phyloP scores from a whole-genome alignment of 2,797 vertebrate genomes.

The Buphagus erythrorhynchus region DNA sequence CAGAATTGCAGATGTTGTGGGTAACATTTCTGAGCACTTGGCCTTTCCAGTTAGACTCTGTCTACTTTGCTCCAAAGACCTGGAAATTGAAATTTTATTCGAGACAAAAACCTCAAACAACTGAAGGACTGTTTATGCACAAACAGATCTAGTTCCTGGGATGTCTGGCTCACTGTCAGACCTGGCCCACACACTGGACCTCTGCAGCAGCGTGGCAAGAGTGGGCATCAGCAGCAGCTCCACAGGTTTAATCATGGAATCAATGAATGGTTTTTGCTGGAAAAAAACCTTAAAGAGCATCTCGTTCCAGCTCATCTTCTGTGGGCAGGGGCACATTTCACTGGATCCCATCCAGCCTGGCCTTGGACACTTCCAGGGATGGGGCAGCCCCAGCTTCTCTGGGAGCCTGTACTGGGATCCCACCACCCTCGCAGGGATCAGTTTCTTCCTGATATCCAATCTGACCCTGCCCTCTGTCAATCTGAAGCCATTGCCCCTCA shows the following conservation, averaged over 20 bases:
- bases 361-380: background rate
- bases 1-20: background rate
- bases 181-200: rapidly evolving
- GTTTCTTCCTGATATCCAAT: background rate
- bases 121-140: background rate
- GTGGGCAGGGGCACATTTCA: background rate
- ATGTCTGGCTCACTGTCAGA: background rate
- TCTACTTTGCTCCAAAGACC: background rate
- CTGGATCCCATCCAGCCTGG: background rate
- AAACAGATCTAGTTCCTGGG: background rate
- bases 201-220: background rate
- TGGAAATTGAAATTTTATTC: background rate
- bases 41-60: background rate
- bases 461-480: background rate
- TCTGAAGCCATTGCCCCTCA: background rate
- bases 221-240: background rate
- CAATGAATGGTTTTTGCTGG: background rate
- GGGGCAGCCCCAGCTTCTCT: background rate
- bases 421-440: rapidly evolving
- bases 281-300: background rate
- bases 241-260: background rate
- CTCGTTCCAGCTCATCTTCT: rapidly evolving
- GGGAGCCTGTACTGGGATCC: background rate
- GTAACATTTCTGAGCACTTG: rapidly evolving
- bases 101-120: background rate